Base-by-base conservation (phyloP, 2,888 invertebrate species). In the Trilocha varians region DNA sequence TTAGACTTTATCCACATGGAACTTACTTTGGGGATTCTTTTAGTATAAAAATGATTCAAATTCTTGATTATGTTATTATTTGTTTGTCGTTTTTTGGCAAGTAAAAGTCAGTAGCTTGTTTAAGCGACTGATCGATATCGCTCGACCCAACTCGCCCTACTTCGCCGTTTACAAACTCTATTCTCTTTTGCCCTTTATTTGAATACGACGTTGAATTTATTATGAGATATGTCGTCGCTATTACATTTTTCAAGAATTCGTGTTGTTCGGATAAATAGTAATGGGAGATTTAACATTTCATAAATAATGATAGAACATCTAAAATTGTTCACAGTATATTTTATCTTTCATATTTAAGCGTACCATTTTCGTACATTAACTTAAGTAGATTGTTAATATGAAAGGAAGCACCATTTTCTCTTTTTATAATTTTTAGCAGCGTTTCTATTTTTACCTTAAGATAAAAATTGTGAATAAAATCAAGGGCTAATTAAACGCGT, bases 41-140 rank as follows among this genome's bases (percentile, higher is more conserved):
- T n/a, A n/a, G n/a, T n/a, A n/a, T 14, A 34, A 11, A 4, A 25
- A 25, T 11, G 25, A 6, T 6, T 6, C 25, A 9, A 25, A 11
- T 11, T 6, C 3, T 9, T 25, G 3, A 25, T 25, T 25, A 11
- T 25, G 25, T 13, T 13, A 13, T 11, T 11, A 25, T 25, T 25
- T 25, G 25, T 2, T 25, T 25, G 25, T 25, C 25, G 25, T 11
- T 25, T 25, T 25, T 25, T 25, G 25, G 25, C 25, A 9, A 25
- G 6, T 9, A 25, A 25, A 25, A 25, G 25, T 11, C 25, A 25
- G n/a, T 25, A 49, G 70, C 68, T 77, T 70, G 76, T 78, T 83
- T 78, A 78, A 82, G 73, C 67, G 51, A 42, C 74, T 82, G 78
- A 80, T 84, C 84, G 77, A 84, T 84, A 84, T 67, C 58, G 59